Evolutionary conservation across 2,113 vertebrate species (phyloP).

Genomic region (Aspidoscelis tigris): DNA sequence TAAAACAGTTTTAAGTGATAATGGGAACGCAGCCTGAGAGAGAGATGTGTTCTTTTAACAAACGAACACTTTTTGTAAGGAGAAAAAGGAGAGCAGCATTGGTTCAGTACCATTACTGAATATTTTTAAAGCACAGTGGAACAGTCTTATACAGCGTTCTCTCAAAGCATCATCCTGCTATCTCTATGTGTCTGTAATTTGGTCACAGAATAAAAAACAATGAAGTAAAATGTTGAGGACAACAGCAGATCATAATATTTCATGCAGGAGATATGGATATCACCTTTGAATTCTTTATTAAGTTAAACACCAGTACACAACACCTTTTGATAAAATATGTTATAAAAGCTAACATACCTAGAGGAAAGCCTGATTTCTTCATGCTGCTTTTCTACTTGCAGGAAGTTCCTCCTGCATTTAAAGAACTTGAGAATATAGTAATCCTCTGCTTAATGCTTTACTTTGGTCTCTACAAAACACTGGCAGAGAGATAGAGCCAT

Average conservation of each 20-base stretch:
- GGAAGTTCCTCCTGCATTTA: too few species aligned
- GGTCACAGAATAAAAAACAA: not conserved
- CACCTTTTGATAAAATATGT: not conserved
- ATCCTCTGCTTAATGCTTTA: too few species aligned
- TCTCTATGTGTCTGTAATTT: not conserved
- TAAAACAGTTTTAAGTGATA: too few species aligned
- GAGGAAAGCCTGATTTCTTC: not conserved
- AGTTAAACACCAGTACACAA: not conserved
- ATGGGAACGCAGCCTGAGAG: too few species aligned
- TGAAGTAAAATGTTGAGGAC: not conserved
- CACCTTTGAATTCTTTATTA: not conserved
- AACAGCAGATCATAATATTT: not conserved
- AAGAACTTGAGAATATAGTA: too few species aligned
- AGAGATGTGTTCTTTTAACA: not conserved
- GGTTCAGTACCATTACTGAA: too few species aligned
- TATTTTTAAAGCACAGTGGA: too few species aligned
- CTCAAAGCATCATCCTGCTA: not conserved
- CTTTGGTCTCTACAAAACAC: too few species aligned
- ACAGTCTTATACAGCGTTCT: too few species aligned
- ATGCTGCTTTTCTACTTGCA: too few species aligned
- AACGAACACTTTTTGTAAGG: not conserved
- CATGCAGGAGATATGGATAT: not conserved
- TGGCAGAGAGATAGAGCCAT: too few species aligned
- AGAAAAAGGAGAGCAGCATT: too few species aligned
- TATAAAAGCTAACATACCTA: not conserved